These are phyloP conservation scores for Tubulanus polymorphus DNA, from an alignment of 2,888 invertebrate genomes.

Conservation along the genomic window DNA sequence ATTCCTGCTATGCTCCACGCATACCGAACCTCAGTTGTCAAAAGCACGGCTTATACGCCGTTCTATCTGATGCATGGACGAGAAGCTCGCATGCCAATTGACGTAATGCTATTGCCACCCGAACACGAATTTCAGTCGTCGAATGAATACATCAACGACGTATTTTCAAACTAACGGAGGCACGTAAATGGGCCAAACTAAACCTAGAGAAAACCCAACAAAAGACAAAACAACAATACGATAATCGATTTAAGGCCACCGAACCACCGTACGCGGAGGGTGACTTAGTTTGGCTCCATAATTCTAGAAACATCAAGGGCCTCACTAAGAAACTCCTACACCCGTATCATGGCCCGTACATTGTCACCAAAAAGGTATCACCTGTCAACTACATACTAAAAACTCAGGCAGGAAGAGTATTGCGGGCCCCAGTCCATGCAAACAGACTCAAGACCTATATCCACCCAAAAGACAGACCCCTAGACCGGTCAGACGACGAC, in stretches of 20 bases:
- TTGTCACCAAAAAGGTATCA: slow-evolving; percentile 4
- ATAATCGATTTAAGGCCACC: slow-evolving; percentile 5
- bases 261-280: slow-evolving; percentile 7
- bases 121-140: not conserved
- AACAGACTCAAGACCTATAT: too few relatives aligned
- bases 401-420: too few relatives aligned
- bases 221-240: slow-evolving; percentile 9
- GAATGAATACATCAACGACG: not conserved
- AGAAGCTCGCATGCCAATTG: slow-evolving; percentile 7
- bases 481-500: too few relatives aligned
- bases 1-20: slow-evolving; percentile 9
- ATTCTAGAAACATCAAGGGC: slow-evolving; percentile 5
- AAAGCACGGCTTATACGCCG: slow-evolving; percentile 8
- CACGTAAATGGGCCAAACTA: not conserved
- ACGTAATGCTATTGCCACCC: slow-evolving; percentile 7
- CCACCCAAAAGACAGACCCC: too few relatives aligned
- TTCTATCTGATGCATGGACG: slow-evolving; percentile 6
- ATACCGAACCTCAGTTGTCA: slow-evolving; percentile 4
- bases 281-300: slow-evolving; percentile 9
- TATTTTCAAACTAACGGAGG: not conserved
- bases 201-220: slow-evolving; percentile 6
- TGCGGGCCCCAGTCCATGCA: too few relatives aligned
- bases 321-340: slow-evolving; percentile 8
- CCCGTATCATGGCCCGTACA: slow-evolving; percentile 13
- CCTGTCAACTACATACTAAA: slow-evolving; percentile 11